Conservation (phyloP, 1,140 invertebrate species). For the Drosophila orosa region DNA sequence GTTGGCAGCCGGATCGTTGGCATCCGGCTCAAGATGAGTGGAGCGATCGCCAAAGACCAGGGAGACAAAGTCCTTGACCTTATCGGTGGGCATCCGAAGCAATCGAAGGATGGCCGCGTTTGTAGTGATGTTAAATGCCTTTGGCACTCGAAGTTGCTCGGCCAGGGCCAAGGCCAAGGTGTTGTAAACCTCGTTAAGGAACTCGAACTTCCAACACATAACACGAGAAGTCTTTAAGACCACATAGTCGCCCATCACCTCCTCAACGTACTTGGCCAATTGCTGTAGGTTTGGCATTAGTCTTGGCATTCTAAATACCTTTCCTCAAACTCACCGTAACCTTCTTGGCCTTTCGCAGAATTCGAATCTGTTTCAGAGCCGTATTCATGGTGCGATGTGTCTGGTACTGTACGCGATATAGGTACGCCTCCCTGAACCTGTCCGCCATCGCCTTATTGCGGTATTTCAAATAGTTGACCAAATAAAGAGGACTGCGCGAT, state of each 20-base stretch:
- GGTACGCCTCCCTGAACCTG: conserved; percentile 55
- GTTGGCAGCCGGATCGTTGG: conserved; percentile 28
- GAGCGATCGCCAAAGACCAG: conserved; percentile 76
- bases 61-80: conserved; percentile 49
- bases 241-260: conserved; percentile 77
- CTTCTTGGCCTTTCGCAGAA: conserved; percentile 38
- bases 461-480: conserved; percentile 61
- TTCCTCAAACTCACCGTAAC: conserved; percentile 19
- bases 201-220: conserved; percentile 83
- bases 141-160: conserved; percentile 55
- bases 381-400: conserved; percentile 74
- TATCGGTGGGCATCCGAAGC: conserved; percentile 55
- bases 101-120: conserved; percentile 23
- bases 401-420: conserved; percentile 76
- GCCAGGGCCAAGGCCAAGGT: conserved; percentile 61
- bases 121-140: not conserved
- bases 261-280: conserved; percentile 59
- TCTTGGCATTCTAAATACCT: not conserved
- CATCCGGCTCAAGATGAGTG: conserved; percentile 56
- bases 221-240: conserved; percentile 70
- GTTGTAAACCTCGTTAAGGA: conserved; percentile 79
- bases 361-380: conserved; percentile 53
- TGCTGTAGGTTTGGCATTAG: not conserved
- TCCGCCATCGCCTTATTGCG: conserved; percentile 64
- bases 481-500: conserved; percentile 67